Base-by-base conservation (phyloP, 2,113 vertebrate genomes). In the Aepyceros melampus region DNA sequence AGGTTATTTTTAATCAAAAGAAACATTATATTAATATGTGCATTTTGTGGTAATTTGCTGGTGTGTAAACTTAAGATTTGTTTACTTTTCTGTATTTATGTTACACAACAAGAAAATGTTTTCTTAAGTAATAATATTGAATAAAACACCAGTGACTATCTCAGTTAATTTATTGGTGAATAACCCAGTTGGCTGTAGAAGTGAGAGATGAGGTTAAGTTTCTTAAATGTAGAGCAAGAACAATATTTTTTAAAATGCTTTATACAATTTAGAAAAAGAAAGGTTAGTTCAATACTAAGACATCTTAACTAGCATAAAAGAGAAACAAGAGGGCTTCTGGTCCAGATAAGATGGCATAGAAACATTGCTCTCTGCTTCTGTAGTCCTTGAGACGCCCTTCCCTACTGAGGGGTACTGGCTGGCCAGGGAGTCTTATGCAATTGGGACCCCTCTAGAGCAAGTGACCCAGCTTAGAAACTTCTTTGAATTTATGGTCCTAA, bases 31-130 rank as follows among this genome's bases (percentile, higher is more conserved):
- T 74, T 17, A 55, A 7, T 60, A 36, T 87, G 25, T 58, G 76
- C 23, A 83, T 92, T 94, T 94, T 94, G 53, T 96, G 60, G 49
- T 76, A 74, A 93, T 92, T 93, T 36, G 2, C 58, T 94, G 36
- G 2, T 64, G 19, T 89, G 12, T 94, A 55, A 96, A 71, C 13
- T 78, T 89, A 86, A 96, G 25, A 56, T 91, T 82, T 21, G 2
- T 51, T 86, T 25, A 67, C 16, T 96, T 92, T 97, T 87, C 21
- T 97, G 21, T 83, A 47, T 78, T 78, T 88, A 82, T 87, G 49
- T 67, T 79, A 53, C 9, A 96, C 14, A 58, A 78, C 23, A 95
- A 76, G 3, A 95, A 84, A 19, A n/a, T 1, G 31, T 60, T 85
- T 62, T 87, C 82, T 21, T 14, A 89, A 92, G 29, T 78, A 49